Conservation (phyloP, 2,113 vertebrate species). For the Brevimyrus niger region DNA sequence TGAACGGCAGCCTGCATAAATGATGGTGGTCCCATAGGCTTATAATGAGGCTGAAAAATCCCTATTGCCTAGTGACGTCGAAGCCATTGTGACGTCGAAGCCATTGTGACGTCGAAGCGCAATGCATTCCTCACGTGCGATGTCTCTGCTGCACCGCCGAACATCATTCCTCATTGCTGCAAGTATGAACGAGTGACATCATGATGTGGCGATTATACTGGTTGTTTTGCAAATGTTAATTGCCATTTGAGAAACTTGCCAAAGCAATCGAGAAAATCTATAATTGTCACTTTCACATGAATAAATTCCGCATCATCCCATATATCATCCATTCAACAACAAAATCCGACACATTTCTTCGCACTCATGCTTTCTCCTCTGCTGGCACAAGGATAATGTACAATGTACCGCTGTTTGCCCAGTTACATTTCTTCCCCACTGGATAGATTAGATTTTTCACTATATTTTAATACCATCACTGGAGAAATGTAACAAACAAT, state of each 20-base stretch:
- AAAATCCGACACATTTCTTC: not conserved
- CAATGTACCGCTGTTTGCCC: not conserved
- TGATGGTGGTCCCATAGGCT: not conserved
- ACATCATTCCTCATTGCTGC: not conserved
- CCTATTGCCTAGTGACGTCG: not conserved
- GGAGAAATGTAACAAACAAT: not conserved
- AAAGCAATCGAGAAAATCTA: not conserved
- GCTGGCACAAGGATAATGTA: not conserved
- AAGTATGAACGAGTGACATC: not conserved
- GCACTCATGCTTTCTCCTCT: not conserved
- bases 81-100: not conserved
- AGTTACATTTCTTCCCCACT: not conserved
- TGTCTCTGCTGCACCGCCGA: not conserved
- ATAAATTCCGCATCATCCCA: not conserved
- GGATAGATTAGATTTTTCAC: not conserved
- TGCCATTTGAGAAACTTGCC: not conserved
- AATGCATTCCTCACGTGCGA: not conserved
- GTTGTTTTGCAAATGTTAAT: not conserved
- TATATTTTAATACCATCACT: not conserved
- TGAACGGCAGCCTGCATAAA: not conserved
- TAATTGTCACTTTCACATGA: not conserved
- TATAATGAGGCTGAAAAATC: not conserved
- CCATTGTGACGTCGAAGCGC: not conserved
- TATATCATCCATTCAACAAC: not conserved
- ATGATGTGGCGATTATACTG: not conserved